Conservation (phyloP, 1,140 invertebrate genomes). For the Polypedilum pembai region DNA sequence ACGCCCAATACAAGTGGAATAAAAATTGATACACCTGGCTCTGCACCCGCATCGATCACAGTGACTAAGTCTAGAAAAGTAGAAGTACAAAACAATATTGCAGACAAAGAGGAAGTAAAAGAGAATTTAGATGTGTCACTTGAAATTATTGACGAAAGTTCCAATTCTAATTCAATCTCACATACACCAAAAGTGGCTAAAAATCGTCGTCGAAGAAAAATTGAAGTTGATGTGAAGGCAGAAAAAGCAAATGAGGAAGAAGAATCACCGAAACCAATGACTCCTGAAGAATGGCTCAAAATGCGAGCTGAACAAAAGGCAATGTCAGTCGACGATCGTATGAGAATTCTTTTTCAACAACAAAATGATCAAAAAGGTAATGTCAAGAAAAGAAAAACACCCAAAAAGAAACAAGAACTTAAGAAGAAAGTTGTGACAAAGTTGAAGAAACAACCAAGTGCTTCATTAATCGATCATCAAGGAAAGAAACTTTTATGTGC, state of each 20-base stretch:
- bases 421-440: background rate
- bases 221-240: background rate
- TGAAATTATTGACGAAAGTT: slow-evolving; percentile 13
- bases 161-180: slow-evolving; percentile 1
- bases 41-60: background rate
- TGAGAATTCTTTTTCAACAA: background rate
- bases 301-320: background rate
- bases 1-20: background rate
- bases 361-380: background rate
- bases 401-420: background rate
- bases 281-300: background rate
- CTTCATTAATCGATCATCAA: background rate
- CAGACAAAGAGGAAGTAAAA: background rate
- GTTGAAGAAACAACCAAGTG: background rate
- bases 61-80: background rate
- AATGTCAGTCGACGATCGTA: background rate
- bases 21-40: background rate
- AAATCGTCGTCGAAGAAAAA: background rate
- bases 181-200: slow-evolving; percentile 10
- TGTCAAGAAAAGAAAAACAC: background rate
- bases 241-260: background rate
- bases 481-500: background rate
- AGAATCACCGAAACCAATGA: background rate
- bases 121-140: background rate
- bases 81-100: background rate